Percentiles rank a stretch among this genome's conserved stretches.
phyloP scores from a whole-genome alignment of 2,888 invertebrate species.

The Latheticus oryzae region DNA sequence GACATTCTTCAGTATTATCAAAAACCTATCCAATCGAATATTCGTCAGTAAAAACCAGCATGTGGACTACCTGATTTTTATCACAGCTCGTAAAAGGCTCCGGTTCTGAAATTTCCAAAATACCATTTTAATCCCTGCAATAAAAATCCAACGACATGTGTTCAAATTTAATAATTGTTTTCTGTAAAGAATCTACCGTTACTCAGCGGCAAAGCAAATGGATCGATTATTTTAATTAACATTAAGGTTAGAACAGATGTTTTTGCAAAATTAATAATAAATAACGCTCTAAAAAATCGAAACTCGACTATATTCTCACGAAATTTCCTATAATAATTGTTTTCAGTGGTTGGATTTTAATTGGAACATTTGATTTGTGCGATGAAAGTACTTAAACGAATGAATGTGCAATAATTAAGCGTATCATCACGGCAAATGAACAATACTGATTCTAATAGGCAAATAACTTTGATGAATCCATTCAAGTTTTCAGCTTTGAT shows the following conservation, averaged over 20 bases:
- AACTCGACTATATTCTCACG: slow-evolving; percentile 2
- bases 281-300: slow-evolving; percentile 10
- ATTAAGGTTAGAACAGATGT: slow-evolving; percentile 36
- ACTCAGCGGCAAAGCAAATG: slow-evolving; percentile 30
- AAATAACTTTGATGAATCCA: slow-evolving; percentile 30
- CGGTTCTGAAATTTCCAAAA: slow-evolving; percentile 20
- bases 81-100: slow-evolving; percentile 20
- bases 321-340: slow-evolving; percentile 11
- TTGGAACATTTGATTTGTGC: slow-evolving; percentile 29
- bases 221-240: slow-evolving; percentile 40
- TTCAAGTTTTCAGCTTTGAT: slow-evolving; percentile 18
- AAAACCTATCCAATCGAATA: slow-evolving; percentile 1
- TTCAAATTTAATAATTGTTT: slow-evolving; percentile 31
- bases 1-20: slow-evolving; percentile 12
- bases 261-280: slow-evolving; percentile 24
- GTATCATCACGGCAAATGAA: slow-evolving; percentile 23
- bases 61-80: slow-evolving; percentile 16
- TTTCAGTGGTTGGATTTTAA: slow-evolving; percentile 20
- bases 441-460: slow-evolving; percentile 28
- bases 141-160: slow-evolving; percentile 32
- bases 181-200: slow-evolving; percentile 32
- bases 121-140: slow-evolving; percentile 15
- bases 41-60: slow-evolving; percentile 5
- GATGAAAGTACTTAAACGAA: slow-evolving; percentile 13
- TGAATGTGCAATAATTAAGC: slow-evolving; percentile 34